Base-by-base conservation (phyloP, 2,888 invertebrate species). In the Sminthurides aquaticus region DNA sequence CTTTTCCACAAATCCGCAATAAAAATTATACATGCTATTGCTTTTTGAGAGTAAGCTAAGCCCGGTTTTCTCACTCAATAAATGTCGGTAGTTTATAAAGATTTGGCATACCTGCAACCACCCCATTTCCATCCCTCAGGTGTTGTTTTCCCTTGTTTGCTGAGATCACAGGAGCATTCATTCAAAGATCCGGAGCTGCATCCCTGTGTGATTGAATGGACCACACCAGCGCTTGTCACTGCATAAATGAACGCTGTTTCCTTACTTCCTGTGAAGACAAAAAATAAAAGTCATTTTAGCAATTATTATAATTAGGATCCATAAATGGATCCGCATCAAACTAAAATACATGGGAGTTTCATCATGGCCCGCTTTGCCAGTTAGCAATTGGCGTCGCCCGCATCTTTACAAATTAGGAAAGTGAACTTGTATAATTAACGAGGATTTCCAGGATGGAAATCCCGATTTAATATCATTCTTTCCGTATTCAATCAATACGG, bases 231-330 rank as follows among this genome's bases (percentile, higher is more conserved):
- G 68, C 81, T 81, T 63, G 82, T 80, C 66, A 84, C 80, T 28
- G 83, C 82, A 74, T 83, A 82, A 66, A 84, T 79, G 75, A 83
- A 84, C 1, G 84, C 83, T 24, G 83, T 82, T 75, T 84, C 84
- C 69, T 80, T 79, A 67, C 82, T 83, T 25, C 82, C 84, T 83
- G 77, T 26, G 15, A 34, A 15, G 15, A 15, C 5, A 34, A 34
- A 15, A 34, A 5, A 34, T 11, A 34, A 34, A 34, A 34, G 15
- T 5, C 15, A 11, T 34, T 34, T 34, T 34, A 34, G 43, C n/a
- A n/a, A n/a, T n/a, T n/a, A n/a, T 34, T 34, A 5, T 15, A 34
- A 15, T 11, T 15, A 34, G 5, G 15, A 34, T 34, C 43, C 43
- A 11, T 5, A 11, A 11, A 34, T 34, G 43, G 8, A 15, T 34